Base-by-base conservation (phyloP, 92 coral and sea anemone species). In the Zoanthus solanderi region DNA sequence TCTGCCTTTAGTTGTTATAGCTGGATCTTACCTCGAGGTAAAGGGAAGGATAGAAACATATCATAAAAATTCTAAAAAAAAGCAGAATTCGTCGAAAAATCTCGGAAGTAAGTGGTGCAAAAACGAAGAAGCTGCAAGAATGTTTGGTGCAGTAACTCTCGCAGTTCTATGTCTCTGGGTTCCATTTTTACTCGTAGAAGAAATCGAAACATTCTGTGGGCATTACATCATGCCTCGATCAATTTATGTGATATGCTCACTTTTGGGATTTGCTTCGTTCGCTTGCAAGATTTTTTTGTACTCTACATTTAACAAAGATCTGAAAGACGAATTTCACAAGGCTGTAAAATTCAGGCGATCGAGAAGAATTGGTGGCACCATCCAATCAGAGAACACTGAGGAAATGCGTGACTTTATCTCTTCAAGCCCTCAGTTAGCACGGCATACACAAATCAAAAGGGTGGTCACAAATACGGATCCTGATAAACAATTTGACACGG, bases 241-340 rank as follows among this genome's bases (percentile, higher is more conserved):
- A 46, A 10, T 81, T 17, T 81, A 81, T 67, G 75, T 81, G 7
- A 53, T 81, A 81, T 81, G 85, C 65, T 66, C 75, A 65, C 75
- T 81, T 12, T 9, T 66, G 13, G 85, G 76, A 46, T 71, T 81
- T 9, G 31, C 85, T 11, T 56, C 76, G 13, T 65, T 68, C n/a
- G 75, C 85, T 45, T 30, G 54, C 71, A 81, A 81, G 85, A 63
- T 67, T 14, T 46, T 81, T 4, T 73, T 81, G 2, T 81, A 81
- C 67, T 65, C 85, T 65, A 6, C 29, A 14, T 71, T 81, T 63
- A 66, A 68, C 75, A 46, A 68, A 81, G 85, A 66, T 42, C 60
- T 66, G 46, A 81, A 81, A 57, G 45, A 48, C 14, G 85, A 81
- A 29, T 81, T 81, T 44, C 45, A 1, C 17, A 53, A 42, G n/a